phyloP scores from a whole-genome alignment of 2,888 invertebrate species.

The Theodoxus fluviatilis region DNA sequence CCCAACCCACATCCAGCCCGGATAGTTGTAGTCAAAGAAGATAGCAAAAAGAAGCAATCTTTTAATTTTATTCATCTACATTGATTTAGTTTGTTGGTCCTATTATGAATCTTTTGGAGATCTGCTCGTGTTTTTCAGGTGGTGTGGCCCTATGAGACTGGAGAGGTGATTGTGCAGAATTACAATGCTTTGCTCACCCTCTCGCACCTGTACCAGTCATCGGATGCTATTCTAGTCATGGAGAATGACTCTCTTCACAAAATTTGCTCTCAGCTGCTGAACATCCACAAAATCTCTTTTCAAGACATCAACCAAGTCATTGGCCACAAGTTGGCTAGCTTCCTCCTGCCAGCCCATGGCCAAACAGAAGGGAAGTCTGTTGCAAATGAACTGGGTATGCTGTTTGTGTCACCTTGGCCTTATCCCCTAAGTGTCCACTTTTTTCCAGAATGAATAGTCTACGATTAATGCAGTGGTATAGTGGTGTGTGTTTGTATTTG shows the following conservation, averaged over 20 bases:
- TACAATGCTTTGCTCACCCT: conserved; percentile 66
- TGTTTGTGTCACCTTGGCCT: no score
- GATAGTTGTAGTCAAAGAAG: no score
- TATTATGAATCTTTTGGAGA: no score
- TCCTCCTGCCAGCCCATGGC: conserved; percentile 49
- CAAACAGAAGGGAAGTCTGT: conserved; percentile 31
- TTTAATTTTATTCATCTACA: no score
- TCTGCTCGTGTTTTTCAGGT: conserved; percentile 48
- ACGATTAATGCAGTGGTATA: no score
- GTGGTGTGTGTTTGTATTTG: no score
- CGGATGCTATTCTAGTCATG: conserved; percentile 63
- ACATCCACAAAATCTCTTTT: conserved; percentile 60
- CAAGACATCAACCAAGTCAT: conserved; percentile 61
- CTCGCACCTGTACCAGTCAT: conserved; percentile 61
- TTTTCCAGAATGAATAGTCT: no score
- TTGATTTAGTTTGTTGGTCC: no score
- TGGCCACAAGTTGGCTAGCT: conserved; percentile 55
- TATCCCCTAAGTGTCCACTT: no score
- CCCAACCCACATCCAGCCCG: no score
- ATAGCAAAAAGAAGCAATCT: no score
- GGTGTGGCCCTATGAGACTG: conserved; percentile 65
- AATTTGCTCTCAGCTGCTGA: conserved; percentile 59
- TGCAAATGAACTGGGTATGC: conserved; percentile 47
- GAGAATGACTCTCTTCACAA: conserved; percentile 65
- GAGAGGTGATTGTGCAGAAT: conserved; percentile 67